Evolutionary conservation across 2,797 vertebrate species (phyloP).

Genomic region (Brachyrhaphis roseni): DNA sequence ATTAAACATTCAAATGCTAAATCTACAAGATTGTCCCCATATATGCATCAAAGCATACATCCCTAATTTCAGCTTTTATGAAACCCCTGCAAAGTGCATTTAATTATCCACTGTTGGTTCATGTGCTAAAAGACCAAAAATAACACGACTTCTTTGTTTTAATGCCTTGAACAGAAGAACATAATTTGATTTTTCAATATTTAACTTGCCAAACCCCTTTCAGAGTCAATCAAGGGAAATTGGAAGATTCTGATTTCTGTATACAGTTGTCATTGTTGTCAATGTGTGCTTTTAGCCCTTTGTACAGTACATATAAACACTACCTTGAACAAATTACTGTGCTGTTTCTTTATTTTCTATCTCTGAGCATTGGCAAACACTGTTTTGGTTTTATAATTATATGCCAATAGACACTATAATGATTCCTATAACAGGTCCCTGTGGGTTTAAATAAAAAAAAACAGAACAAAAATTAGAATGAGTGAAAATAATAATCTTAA

Average conservation of each 20-base stretch:
- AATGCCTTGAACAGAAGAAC: background rate
- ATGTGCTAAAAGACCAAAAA: background rate
- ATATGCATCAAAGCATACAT: background rate
- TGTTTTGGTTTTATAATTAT: background rate
- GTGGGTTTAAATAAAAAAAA: background rate
- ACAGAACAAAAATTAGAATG: background rate
- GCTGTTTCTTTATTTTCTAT: background rate
- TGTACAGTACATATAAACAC: background rate
- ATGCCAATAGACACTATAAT: background rate
- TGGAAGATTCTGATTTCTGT: background rate
- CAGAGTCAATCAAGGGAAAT: background rate
- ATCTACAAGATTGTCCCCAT: background rate
- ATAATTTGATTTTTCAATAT: background rate
- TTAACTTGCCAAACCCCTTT: background rate
- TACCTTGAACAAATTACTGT: background rate
- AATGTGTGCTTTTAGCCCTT: background rate
- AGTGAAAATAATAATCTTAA: slow-evolving; percentile 2
- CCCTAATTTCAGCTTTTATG: background rate
- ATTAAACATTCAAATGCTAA: background rate
- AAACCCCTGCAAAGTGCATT: background rate
- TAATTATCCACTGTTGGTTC: background rate
- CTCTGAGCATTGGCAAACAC: background rate
- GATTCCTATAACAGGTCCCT: background rate
- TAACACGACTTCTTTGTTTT: background rate
- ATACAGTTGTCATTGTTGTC: background rate